Conservation (phyloP, 1,140 invertebrate genomes). For the Drosophila grimshawi region DNA sequence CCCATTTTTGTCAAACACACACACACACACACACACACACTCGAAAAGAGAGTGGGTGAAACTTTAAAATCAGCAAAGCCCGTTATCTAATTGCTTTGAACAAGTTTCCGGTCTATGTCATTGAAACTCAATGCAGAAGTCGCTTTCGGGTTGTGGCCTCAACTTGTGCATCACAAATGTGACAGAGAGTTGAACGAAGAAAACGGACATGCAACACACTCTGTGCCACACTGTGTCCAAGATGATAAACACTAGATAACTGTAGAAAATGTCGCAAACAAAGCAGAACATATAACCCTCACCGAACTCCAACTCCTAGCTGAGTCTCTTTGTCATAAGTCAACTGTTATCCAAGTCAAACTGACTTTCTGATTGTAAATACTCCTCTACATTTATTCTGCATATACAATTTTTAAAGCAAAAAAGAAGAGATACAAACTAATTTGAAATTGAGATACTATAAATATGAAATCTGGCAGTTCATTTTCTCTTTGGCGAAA, state of each 20-base stretch:
- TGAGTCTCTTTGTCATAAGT: too few relatives aligned
- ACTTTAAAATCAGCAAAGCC: conserved; percentile 71
- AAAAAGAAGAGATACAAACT: too few relatives aligned
- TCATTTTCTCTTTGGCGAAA: too few relatives aligned
- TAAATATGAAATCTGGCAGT: too few relatives aligned
- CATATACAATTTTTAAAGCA: too few relatives aligned
- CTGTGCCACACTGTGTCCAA: conserved; percentile 16
- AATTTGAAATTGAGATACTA: too few relatives aligned
- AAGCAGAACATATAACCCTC: neutral
- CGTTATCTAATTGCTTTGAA: conserved; percentile 82
- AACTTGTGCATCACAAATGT: conserved; percentile 39
- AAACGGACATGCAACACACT: conserved; percentile 13
- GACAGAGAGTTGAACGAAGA: neutral
- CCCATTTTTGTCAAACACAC: neutral
- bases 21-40: conserved; percentile 29
- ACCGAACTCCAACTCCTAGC: neutral
- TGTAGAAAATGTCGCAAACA: neutral
- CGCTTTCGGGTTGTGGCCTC: conserved; percentile 64
- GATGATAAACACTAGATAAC: neutral
- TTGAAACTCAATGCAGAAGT: conserved; percentile 70
- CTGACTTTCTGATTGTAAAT: too few relatives aligned
- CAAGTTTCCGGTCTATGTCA: conserved; percentile 63
- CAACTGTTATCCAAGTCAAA: too few relatives aligned
- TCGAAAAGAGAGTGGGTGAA: conserved; percentile 18
- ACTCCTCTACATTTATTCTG: too few relatives aligned